Conservation (phyloP, 2,888 invertebrate species). For the Tenthredo livida region DNA sequence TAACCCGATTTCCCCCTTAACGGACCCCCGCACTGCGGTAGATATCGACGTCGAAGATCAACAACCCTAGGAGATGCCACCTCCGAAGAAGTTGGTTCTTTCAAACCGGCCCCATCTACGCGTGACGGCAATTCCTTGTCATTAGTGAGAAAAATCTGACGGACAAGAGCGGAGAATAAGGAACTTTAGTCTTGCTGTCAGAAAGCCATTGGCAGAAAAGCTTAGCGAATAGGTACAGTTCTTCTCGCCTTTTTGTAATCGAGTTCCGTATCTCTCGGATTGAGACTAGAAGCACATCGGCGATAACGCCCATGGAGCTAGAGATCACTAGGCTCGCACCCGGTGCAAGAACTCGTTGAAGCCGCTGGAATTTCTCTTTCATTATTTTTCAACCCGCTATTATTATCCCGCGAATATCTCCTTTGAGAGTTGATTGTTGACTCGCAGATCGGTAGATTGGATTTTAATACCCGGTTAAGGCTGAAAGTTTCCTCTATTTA, state of each 20-base stretch:
- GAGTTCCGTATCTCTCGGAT: constrained; percentile 36
- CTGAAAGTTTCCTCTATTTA: constrained; percentile 14
- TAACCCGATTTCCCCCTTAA: constrained; percentile 50
- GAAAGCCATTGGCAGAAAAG: constrained; percentile 2
- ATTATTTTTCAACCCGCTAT: constrained; percentile 61
- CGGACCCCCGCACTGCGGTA: constrained; percentile 31
- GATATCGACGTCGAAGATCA: constrained; percentile 48
- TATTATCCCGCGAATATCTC: constrained; percentile 60
- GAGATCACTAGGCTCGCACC: constrained; percentile 38
- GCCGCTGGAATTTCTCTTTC: constrained; percentile 62
- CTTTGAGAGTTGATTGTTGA: constrained; percentile 55
- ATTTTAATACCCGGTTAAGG: constrained; percentile 44
- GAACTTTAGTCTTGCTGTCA: constrained; percentile 41
- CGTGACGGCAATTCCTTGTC: constrained; percentile 3
- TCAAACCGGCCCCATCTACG: background rate
- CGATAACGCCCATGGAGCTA: constrained; percentile 31
- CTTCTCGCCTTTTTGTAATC: background rate
- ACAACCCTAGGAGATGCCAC: constrained; percentile 48
- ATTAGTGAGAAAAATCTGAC: constrained; percentile 22
- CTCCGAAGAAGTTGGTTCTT: constrained; percentile 19
- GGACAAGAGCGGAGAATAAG: background rate
- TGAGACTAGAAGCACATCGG: constrained; percentile 22
- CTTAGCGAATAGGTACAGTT: background rate
- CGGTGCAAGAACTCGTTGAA: constrained; percentile 30
- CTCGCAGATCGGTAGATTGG: constrained; percentile 49